Evolutionary conservation across 1,140 invertebrate species (phyloP).

Genomic region (Trachymyrmex cornetzi): DNA sequence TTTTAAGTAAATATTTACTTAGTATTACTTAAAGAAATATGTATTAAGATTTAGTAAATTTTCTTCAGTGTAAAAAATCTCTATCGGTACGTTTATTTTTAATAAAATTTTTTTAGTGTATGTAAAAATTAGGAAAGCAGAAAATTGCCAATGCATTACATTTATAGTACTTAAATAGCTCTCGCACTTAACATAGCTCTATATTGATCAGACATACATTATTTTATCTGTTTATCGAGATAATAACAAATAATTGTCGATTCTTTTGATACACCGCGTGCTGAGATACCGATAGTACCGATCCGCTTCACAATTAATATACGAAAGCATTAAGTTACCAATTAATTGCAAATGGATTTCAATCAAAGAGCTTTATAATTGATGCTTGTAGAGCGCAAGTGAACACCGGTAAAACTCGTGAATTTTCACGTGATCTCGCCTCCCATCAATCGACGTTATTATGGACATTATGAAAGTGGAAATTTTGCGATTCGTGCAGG

Average conservation of each 20-base stretch:
- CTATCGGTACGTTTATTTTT: too few species aligned
- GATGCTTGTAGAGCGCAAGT: neutral
- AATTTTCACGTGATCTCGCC: neutral
- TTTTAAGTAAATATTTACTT: too few species aligned
- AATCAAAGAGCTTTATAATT: conserved; percentile 17
- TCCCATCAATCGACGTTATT: neutral
- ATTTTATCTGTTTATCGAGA: conserved; percentile 10
- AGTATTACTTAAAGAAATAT: too few species aligned
- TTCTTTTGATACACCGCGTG: neutral
- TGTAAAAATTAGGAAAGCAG: too few species aligned
- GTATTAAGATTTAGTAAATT: too few species aligned
- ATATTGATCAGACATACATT: neutral
- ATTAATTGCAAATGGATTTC: conserved; percentile 52
- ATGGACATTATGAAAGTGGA: neutral
- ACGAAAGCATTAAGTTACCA: conserved; percentile 36
- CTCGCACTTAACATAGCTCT: neutral
- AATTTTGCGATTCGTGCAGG: conserved; percentile 27
- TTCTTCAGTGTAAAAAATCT: too few species aligned
- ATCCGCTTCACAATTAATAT: conserved; percentile 33
- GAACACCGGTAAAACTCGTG: neutral
- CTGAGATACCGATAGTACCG: neutral
- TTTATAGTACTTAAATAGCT: neutral
- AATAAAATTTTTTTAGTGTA: too few species aligned
- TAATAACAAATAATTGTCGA: neutral
- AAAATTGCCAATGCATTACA: neutral